Percentiles rank a stretch among this genome's conserved stretches.
These are phyloP conservation scores for Anas platyrhynchos DNA, from an alignment of 2,113 vertebrate genomes.

Conservation along the genomic window DNA sequence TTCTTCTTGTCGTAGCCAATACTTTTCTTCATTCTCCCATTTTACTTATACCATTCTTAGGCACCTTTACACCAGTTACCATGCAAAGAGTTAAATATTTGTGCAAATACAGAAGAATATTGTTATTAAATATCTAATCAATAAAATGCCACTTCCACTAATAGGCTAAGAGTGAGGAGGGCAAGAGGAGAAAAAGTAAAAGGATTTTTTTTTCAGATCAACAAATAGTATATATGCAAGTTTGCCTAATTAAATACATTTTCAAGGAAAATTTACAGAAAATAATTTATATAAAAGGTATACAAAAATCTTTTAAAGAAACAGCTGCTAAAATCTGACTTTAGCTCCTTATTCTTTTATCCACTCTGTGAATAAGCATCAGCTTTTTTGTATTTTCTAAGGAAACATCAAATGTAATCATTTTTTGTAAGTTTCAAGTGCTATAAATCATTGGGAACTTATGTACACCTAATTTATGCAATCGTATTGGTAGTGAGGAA, in stretches of 20 bases:
- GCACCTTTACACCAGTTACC: conserved; percentile 17
- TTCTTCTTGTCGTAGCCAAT: conserved; percentile 73
- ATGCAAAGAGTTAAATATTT: conserved; percentile 68
- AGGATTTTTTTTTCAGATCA: neutral
- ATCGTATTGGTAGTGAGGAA: conserved; percentile 40
- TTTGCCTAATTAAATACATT: conserved; percentile 32
- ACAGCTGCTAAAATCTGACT: conserved; percentile 40
- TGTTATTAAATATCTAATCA: conserved; percentile 67
- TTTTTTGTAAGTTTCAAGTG: conserved; percentile 66
- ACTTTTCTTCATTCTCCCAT: conserved; percentile 63
- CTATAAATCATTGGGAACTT: conserved; percentile 63
- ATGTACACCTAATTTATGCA: conserved; percentile 57
- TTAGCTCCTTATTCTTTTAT: conserved; percentile 62
- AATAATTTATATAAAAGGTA: conserved; percentile 56
- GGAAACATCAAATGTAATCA: conserved; percentile 28
- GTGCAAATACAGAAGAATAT: conserved; percentile 34
- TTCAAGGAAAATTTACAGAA: conserved; percentile 46
- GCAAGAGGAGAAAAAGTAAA: neutral
- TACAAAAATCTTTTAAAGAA: conserved; percentile 40
- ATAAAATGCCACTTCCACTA: conserved; percentile 54
- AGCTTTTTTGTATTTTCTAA: conserved; percentile 65
- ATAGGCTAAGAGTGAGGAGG: conserved; percentile 11
- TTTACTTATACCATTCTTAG: conserved; percentile 44
- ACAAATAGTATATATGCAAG: neutral
- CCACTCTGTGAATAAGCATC: conserved; percentile 37